phyloP scores from a whole-genome alignment of 2,113 vertebrate species.

The Pangasianodon hypophthalmus region DNA sequence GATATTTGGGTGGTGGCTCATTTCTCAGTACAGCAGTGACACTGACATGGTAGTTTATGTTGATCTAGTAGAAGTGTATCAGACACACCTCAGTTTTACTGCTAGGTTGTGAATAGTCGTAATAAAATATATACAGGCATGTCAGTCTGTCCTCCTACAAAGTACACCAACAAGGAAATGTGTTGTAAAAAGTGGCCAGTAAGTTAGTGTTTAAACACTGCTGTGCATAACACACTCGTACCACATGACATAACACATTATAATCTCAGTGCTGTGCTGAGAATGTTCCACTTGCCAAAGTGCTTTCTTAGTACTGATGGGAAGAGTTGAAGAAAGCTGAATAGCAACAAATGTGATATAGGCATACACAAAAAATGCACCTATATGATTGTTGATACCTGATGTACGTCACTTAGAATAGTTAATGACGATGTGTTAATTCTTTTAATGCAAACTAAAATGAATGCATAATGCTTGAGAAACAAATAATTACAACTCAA shows the following conservation, averaged over 20 bases:
- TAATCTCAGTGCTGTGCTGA: neutral
- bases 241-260: neutral
- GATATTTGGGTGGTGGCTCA: neutral
- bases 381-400: neutral
- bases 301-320: too few species aligned
- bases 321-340: neutral
- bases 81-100: slow-evolving; percentile 10
- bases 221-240: neutral
- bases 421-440: neutral
- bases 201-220: neutral
- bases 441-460: neutral
- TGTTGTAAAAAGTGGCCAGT: neutral
- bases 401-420: neutral
- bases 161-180: neutral
- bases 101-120: neutral
- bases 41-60: neutral
- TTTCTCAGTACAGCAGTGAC: too few species aligned
- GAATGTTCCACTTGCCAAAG: neutral
- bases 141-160: neutral
- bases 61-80: neutral
- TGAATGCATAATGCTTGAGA: neutral
- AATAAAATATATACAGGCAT: neutral
- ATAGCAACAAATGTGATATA: neutral
- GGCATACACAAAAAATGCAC: neutral
- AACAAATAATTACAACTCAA: neutral